Conservation (phyloP, 2,797 vertebrate species). For the Sebastes minor region DNA sequence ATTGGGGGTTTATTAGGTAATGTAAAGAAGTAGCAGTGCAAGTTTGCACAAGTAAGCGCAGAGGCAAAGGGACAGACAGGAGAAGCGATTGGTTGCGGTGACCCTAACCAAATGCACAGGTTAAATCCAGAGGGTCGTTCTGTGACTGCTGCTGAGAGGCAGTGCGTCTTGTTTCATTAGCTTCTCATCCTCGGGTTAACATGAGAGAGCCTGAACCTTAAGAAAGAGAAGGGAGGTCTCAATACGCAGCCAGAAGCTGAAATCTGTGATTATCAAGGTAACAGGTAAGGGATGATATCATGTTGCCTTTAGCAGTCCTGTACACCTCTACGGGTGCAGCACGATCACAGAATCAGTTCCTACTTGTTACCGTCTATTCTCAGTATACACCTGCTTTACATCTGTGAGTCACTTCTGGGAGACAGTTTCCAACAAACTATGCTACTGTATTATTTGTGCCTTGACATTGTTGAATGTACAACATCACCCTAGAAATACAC, state of each 20-base stretch:
- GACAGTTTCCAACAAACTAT: background rate
- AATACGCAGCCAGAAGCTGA: background rate
- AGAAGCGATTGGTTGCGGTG: conserved; percentile 13
- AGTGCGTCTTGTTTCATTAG: conserved; percentile 61
- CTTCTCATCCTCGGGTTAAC: conserved; percentile 52
- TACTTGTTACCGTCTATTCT: background rate
- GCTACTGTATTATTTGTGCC: background rate
- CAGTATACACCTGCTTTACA: background rate
- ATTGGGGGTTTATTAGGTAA: background rate
- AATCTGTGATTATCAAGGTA: conserved; percentile 11
- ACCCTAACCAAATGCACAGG: conserved; percentile 32
- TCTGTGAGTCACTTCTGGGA: background rate
- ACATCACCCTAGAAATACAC: background rate
- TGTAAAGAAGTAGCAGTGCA: background rate
- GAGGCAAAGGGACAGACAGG: background rate
- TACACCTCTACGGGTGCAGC: background rate
- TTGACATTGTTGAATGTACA: background rate
- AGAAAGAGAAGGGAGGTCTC: conserved; percentile 9
- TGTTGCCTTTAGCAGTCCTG: conserved; percentile 4
- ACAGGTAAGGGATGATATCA: conserved; percentile 38
- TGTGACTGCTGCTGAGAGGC: conserved; percentile 39
- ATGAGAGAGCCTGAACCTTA: conserved; percentile 23
- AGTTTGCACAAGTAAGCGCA: background rate
- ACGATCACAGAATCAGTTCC: background rate
- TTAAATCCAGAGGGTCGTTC: conserved; percentile 40